phyloP scores from a whole-genome alignment of 2,113 vertebrate genomes.

The Tupaia tana region DNA sequence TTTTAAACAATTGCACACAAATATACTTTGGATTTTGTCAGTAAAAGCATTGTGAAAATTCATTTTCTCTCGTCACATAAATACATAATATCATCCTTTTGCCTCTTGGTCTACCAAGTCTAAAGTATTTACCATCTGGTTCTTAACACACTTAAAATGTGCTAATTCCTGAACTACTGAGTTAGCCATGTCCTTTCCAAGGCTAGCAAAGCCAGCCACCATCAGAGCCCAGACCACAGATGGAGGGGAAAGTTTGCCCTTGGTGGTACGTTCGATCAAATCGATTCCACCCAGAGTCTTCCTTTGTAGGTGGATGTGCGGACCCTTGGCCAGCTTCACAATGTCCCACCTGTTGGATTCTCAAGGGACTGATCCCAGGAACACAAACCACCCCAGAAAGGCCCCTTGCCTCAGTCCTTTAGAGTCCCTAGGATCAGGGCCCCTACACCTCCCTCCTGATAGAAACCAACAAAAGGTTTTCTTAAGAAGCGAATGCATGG shows the following conservation, averaged over 20 bases:
- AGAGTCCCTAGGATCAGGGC: too few species aligned
- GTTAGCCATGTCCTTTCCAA: not conserved
- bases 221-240: not conserved
- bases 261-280: not conserved
- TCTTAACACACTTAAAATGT: not conserved
- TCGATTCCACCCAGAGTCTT: not conserved
- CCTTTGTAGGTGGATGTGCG: not conserved
- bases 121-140: not conserved
- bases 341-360: not conserved
- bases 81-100: not conserved
- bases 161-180: not conserved
- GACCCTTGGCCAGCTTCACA: not conserved
- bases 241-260: not conserved
- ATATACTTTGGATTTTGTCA: not conserved
- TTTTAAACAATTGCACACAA: too few species aligned
- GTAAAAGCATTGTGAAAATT: not conserved
- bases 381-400: not conserved
- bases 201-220: not conserved
- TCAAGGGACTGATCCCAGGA: not conserved
- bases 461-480: not conserved
- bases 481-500: not conserved
- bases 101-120: not conserved
- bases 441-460: not conserved
- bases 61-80: not conserved
- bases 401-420: not conserved